Percentiles rank a stretch among this genome's conserved stretches.
phyloP scores from a whole-genome alignment of 1,140 invertebrate genomes.

The Steinernema khuongi region DNA sequence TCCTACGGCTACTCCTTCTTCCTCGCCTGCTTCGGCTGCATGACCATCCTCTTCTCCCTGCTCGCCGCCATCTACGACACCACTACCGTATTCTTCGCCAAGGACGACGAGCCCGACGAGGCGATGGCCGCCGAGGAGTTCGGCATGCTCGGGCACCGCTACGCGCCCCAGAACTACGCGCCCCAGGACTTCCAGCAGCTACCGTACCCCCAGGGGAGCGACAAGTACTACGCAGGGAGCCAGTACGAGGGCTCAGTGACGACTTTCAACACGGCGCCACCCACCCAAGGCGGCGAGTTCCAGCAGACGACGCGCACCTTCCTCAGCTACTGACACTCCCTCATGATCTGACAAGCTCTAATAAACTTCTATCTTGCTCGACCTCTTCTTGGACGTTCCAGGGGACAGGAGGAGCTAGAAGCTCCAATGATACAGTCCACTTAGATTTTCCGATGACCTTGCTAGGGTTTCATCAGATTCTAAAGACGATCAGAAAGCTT shows the following conservation, averaged over 20 bases:
- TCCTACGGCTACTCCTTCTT: constrained; percentile 56
- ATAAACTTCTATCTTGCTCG: neutral
- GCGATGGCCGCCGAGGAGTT: neutral
- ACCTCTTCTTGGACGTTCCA: neutral
- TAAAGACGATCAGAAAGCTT: neutral
- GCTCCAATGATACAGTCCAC: too few relatives aligned
- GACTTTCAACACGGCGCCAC: neutral
- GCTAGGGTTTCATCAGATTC: neutral
- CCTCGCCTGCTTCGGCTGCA: constrained; percentile 45
- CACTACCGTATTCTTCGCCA: constrained; percentile 45
- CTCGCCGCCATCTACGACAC: constrained; percentile 44
- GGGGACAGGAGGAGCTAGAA: neutral
- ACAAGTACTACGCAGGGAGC: constrained; percentile 1
- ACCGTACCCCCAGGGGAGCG: neutral
- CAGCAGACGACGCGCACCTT: neutral
- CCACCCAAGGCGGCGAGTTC: neutral
- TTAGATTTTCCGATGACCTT: too few relatives aligned
- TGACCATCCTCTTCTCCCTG: constrained; percentile 44
- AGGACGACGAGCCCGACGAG: constrained; percentile 23
- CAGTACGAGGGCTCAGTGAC: neutral
- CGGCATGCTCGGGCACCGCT: neutral
- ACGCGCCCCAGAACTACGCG: neutral
- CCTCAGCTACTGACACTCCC: neutral
- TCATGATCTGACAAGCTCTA: neutral
- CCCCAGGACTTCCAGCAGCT: neutral